A percentile compares a stretch with the other conserved stretches of the same genome.
Conservation (phyloP, 2,797 vertebrate species). For the Sphenodon punctatus region DNA sequence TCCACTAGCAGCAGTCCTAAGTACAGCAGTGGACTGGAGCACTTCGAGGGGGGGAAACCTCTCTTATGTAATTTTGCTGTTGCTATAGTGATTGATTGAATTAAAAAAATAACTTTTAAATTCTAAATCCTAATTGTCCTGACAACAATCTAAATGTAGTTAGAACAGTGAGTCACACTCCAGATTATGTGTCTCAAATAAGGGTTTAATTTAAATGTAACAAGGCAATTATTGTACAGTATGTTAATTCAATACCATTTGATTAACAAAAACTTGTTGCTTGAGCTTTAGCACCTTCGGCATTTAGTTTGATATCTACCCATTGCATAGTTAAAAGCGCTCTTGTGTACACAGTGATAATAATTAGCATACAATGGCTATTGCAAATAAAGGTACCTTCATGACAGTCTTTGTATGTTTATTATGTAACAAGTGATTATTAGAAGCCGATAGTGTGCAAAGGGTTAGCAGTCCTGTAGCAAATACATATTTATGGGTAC, state of each 20-base stretch:
- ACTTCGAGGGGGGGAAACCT: conserved; percentile 14
- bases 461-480: neutral
- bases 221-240: conserved; percentile 69
- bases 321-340: neutral
- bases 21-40: neutral
- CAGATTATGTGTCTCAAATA: conserved; percentile 66
- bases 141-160: conserved; percentile 70
- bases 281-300: conserved; percentile 22
- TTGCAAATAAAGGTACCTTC: neutral
- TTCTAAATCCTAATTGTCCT: conserved; percentile 71
- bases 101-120: conserved; percentile 50
- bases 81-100: conserved; percentile 71
- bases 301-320: neutral
- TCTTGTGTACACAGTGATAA: neutral
- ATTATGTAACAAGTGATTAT: neutral
- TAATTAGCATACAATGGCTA: neutral
- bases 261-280: conserved; percentile 53
- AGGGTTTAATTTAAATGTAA: conserved; percentile 67
- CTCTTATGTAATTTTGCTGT: conserved; percentile 61
- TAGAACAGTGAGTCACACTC: conserved; percentile 65
- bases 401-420: neutral
- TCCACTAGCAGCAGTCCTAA: neutral
- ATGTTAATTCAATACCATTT: conserved; percentile 61
- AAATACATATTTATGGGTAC: neutral
- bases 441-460: neutral